Conservation (phyloP, 2,797 vertebrate species). For the Galaxias olidus region DNA sequence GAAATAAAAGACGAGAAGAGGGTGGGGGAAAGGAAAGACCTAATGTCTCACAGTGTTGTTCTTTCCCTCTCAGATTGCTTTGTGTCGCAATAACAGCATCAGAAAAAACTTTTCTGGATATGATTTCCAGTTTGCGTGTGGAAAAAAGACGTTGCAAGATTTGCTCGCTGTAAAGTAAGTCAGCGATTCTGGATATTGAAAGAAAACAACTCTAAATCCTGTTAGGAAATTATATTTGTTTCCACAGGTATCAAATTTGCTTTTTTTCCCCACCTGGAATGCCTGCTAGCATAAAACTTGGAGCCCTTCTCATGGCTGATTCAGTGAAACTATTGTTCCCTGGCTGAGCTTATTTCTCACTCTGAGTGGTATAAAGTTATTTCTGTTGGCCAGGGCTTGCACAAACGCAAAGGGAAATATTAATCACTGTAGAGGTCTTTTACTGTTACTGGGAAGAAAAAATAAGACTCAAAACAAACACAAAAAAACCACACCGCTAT, state of each 20-base stretch:
- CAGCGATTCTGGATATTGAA: slow-evolving; percentile 53
- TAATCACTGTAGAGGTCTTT: slow-evolving; percentile 28
- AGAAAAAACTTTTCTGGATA: not conserved
- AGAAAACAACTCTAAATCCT: slow-evolving; percentile 56
- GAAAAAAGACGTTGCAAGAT: slow-evolving; percentile 6
- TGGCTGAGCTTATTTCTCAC: slow-evolving; percentile 36
- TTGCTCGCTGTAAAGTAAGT: slow-evolving; percentile 34
- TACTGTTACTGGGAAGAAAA: slow-evolving; percentile 21
- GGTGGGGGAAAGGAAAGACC: too few relatives aligned
- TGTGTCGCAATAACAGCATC: too few relatives aligned
- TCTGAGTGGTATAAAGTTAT: slow-evolving; percentile 50
- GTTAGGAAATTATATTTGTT: slow-evolving; percentile 50
- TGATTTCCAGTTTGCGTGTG: slow-evolving; percentile 11
- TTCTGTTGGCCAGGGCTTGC: slow-evolving; percentile 49
- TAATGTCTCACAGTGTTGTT: too few relatives aligned
- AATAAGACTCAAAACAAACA: slow-evolving; percentile 9
- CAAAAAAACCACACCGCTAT: slow-evolving; percentile 29
- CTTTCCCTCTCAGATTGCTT: too few relatives aligned
- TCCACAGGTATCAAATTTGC: slow-evolving; percentile 46
- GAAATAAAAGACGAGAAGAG: too few relatives aligned
- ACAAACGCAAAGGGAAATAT: slow-evolving; percentile 50
- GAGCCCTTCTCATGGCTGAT: slow-evolving; percentile 24
- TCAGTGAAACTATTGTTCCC: slow-evolving; percentile 33
- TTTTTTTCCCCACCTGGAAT: slow-evolving; percentile 38
- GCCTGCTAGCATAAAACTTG: slow-evolving; percentile 29